Evolutionary conservation across 1,140 invertebrate species (phyloP), one percentile per base, ranked within the genome.

Genomic region (Adelges cooleyi): DNA sequence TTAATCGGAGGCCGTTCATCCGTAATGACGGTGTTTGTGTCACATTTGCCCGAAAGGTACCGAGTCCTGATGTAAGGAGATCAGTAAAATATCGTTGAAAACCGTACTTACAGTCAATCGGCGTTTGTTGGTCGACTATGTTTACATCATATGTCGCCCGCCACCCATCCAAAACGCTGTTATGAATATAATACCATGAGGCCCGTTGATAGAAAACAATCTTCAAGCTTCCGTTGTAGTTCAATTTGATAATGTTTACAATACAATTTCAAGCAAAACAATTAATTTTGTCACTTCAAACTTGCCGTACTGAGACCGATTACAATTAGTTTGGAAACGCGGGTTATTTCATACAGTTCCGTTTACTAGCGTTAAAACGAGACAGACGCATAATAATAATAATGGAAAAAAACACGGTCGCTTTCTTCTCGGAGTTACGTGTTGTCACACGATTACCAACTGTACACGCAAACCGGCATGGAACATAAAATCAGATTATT

Each of bases 371-470:
- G 29, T 38, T 38, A 36, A 53, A 54, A 25, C 13, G 52, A 54
- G 52, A 54, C 36, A 54, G 52, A 54, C 52, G 33, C 51, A 54
- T 54, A 54, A 54, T 56, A 56, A 44, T 44, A 44, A 56, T 56
- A 44, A 42, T 54, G 52, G 23, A 22, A 56, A 56, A 54, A 56
- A 54, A 54, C 18, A 56, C 52, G 1, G 53, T 56, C n/a, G 53
- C 53, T 56, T 56, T 44, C 36, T 56, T 56, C 36, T 54, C 11
- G 0, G 38, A 42, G 15, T 56, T 56, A 56, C 22, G 38, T 56
- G 53, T 56, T 59, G 40, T 46, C 54, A 59, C 23, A 46, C 11
- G 11, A 33, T 22, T 62, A 62, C 25, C 18, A 48, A 62, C 42
- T n/a, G 27, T 6, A 11, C 27, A 17, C 18, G 44, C 18, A 20